Evolutionary conservation across 2,888 invertebrate species (phyloP).

Genomic region (Diplazon laetatorius): DNA sequence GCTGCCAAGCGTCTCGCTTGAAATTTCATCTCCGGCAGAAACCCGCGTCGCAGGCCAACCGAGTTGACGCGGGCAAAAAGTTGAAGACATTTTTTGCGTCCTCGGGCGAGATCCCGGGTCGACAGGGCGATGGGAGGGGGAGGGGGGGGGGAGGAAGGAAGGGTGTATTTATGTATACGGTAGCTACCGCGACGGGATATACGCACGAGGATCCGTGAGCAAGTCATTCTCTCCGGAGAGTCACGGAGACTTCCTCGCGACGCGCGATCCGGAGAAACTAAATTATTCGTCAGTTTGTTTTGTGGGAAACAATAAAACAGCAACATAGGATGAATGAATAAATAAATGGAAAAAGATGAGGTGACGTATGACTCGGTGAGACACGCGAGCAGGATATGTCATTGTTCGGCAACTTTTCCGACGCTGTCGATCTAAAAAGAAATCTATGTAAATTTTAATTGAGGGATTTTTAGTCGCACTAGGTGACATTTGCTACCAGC

Average conservation of each 20-base stretch:
- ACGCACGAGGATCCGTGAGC: slow-evolving; percentile 54
- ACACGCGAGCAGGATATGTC: too few relatives aligned
- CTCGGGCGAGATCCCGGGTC: slow-evolving; percentile 54
- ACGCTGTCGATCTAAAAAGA: not conserved
- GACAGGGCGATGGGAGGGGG: slow-evolving; percentile 41
- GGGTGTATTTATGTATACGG: slow-evolving; percentile 28
- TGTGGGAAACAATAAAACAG: too few relatives aligned
- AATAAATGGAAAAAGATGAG: slow-evolving; percentile 46
- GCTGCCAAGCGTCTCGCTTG: slow-evolving; percentile 63
- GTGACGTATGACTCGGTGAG: slow-evolving; percentile 50
- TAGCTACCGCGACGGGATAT: slow-evolving; percentile 36
- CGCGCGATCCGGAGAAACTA: too few relatives aligned
- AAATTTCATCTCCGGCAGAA: slow-evolving; percentile 63
- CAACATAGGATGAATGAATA: too few relatives aligned
- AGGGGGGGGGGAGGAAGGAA: too few relatives aligned
- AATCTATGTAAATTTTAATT: not conserved
- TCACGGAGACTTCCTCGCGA: slow-evolving; percentile 22
- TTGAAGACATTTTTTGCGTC: slow-evolving; percentile 55
- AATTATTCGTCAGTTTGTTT: too few relatives aligned
- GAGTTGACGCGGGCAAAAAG: slow-evolving; percentile 57
- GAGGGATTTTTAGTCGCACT: too few relatives aligned
- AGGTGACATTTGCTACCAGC: too few relatives aligned
- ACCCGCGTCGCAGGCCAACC: slow-evolving; percentile 39
- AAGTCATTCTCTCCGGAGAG: slow-evolving; percentile 53
- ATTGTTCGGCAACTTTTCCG: too few relatives aligned